phyloP scores from a whole-genome alignment of 1,140 invertebrate species.

The Hestina assimilis region DNA sequence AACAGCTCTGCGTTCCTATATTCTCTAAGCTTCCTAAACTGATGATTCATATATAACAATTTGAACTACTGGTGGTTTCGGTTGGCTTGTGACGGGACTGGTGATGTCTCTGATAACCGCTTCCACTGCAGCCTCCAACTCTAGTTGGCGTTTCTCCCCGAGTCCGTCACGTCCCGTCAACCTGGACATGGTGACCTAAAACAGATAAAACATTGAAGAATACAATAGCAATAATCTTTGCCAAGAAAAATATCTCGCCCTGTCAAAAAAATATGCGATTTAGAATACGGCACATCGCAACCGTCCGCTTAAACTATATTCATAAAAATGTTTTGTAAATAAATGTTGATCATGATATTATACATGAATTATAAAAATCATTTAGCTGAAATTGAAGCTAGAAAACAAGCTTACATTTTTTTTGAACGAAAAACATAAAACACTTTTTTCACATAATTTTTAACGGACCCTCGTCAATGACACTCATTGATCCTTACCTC shows the following conservation, averaged over 20 bases:
- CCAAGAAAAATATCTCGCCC: neutral
- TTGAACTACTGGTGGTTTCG: constrained; percentile 84
- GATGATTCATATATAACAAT: constrained; percentile 92
- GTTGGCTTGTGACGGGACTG: constrained; percentile 74
- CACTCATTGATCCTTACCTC: constrained; percentile 8
- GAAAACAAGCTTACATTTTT: neutral
- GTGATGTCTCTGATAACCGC: constrained; percentile 85
- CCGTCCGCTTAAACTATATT: too few relatives aligned
- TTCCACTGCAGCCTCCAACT: constrained; percentile 86
- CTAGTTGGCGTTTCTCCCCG: constrained; percentile 64
- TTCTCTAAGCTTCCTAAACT: constrained; percentile 51
- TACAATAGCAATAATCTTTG: neutral
- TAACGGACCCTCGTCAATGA: constrained; percentile 1
- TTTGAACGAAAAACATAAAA: neutral
- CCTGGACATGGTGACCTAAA: constrained; percentile 68
- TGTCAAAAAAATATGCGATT: too few relatives aligned
- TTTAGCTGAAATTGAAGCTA: neutral
- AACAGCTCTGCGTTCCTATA: neutral
- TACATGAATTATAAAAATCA: too few relatives aligned
- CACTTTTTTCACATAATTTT: neutral
- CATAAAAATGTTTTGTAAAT: too few relatives aligned
- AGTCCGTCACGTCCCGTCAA: constrained; percentile 52
- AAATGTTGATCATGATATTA: too few relatives aligned
- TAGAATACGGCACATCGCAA: too few relatives aligned
- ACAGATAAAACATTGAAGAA: constrained; percentile 13